phyloP scores from a whole-genome alignment of 2,797 vertebrate genomes.

The Crocodylus rhombifer region DNA sequence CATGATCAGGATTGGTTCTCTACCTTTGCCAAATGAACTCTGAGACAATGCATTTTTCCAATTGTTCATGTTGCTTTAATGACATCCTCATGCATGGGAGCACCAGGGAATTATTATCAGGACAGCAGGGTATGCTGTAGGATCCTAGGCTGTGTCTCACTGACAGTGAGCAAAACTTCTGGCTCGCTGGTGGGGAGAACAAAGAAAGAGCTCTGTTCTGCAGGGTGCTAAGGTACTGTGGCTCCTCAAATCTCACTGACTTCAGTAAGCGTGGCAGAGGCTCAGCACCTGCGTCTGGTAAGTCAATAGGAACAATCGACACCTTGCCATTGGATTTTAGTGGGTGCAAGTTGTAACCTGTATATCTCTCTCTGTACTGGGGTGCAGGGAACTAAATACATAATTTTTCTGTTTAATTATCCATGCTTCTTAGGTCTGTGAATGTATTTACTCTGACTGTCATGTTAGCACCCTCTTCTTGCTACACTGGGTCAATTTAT shows the following conservation, averaged over 20 bases:
- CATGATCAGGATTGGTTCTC: rapidly evolving
- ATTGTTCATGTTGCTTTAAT: neutral
- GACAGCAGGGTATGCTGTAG: rapidly evolving
- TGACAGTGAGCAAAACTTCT: neutral
- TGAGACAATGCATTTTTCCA: rapidly evolving
- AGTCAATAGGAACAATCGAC: neutral
- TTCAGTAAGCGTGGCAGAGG: neutral
- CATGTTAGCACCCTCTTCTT: neutral
- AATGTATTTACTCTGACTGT: neutral
- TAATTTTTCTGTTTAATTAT: neutral
- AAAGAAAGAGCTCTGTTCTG: neutral
- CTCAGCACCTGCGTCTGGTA: neutral
- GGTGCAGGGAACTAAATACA: neutral
- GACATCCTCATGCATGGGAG: neutral
- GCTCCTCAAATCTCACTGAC: neutral
- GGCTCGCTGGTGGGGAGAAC: neutral
- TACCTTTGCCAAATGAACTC: rapidly evolving
- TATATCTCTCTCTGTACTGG: rapidly evolving
- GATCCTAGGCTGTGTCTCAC: rapidly evolving
- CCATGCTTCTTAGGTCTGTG: neutral
- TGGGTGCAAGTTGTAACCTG: neutral
- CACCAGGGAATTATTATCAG: rapidly evolving
- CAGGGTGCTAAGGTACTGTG: neutral
- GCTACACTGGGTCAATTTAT: neutral
- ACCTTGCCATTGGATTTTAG: neutral